Percentiles rank a stretch among this genome's conserved stretches.
These are phyloP conservation scores for Xestia c-nigrum DNA, from an alignment of 2,888 invertebrate species.

Conservation along the genomic window DNA sequence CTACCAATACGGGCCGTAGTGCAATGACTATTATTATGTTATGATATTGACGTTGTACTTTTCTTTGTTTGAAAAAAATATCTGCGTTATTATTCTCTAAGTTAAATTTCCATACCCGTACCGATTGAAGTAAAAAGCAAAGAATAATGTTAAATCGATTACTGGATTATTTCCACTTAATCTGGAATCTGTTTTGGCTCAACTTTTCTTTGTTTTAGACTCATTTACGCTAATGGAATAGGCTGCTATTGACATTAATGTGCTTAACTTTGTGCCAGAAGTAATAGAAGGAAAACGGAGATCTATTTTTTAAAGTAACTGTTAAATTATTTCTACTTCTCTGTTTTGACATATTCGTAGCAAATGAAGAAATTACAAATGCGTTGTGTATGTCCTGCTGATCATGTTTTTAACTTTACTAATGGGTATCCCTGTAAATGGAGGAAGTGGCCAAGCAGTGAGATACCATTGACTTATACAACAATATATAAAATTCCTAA, in stretches of 20 bases:
- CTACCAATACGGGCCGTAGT: neutral
- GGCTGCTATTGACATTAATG: slow-evolving; percentile 17
- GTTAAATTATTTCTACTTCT: neutral
- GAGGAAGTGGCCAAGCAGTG: neutral
- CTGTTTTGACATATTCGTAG: neutral
- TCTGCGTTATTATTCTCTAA: neutral
- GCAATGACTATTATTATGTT: neutral
- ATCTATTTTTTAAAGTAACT: neutral
- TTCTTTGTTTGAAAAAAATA: neutral
- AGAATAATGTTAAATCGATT: slow-evolving; percentile 26
- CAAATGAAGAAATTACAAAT: neutral
- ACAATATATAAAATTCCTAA: neutral
- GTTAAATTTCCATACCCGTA: neutral
- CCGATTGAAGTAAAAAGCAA: slow-evolving; percentile 6
- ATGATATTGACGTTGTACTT: neutral
- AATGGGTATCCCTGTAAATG: neutral
- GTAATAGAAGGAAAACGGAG: neutral
- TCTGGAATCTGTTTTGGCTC: slow-evolving; percentile 32
- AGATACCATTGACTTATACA: neutral
- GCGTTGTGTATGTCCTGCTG: neutral
- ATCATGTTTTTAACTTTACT: neutral
- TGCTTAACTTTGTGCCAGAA: slow-evolving; percentile 20
- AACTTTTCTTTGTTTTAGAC: slow-evolving; percentile 37
- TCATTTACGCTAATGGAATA: slow-evolving; percentile 27
- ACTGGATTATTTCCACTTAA: slow-evolving; percentile 25